A percentile compares a stretch with the other conserved stretches of the same genome.
phyloP scores from a whole-genome alignment of 2,797 vertebrate genomes.

The Pseudochirops cupreus region DNA sequence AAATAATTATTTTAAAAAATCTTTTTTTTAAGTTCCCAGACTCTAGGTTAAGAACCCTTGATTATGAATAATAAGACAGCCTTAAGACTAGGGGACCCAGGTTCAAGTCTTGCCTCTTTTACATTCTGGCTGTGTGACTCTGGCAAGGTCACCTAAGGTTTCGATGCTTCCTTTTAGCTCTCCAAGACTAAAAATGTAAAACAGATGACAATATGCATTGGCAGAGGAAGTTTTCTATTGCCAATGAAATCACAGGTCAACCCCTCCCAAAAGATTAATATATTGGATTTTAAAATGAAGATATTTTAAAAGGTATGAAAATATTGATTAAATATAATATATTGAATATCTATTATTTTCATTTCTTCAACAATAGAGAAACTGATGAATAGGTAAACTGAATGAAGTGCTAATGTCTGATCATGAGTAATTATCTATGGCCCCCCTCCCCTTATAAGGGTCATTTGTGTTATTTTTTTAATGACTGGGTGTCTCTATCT shows the following conservation, averaged over 20 bases:
- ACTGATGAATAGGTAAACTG: neutral
- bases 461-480: neutral
- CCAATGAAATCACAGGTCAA: neutral
- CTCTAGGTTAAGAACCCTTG: neutral
- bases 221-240: neutral
- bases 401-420: neutral
- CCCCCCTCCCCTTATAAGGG: neutral
- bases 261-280: neutral
- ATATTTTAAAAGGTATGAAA: slow-evolving; percentile 3
- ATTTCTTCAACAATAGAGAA: neutral
- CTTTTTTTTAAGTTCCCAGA: neutral
- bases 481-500: neutral
- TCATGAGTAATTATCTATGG: neutral
- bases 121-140: neutral
- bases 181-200: neutral
- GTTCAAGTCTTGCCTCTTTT: neutral
- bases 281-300: neutral
- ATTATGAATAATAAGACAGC: neutral
- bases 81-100: neutral
- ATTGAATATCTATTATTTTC: neutral
- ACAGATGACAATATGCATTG: neutral
- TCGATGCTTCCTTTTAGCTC: neutral
- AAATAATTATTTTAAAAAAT: neutral
- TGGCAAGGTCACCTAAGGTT: neutral
- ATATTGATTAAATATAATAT: slow-evolving; percentile 5